These are phyloP conservation scores for Siphamia tubifer DNA, from an alignment of 2,113 vertebrate species.

Conservation along the genomic window DNA sequence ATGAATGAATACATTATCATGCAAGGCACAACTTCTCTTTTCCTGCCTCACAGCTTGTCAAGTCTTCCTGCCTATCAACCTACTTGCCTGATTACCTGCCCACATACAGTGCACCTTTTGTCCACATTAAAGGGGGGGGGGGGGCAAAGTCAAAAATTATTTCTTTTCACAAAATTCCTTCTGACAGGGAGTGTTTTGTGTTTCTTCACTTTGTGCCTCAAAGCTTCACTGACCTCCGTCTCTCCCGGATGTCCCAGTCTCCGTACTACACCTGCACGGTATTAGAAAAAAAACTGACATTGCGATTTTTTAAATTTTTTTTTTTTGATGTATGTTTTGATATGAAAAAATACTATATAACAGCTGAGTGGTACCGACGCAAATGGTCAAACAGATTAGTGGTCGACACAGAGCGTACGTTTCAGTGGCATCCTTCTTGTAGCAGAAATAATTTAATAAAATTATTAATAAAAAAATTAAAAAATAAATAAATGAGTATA, in stretches of 20 bases:
- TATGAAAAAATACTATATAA: too few species aligned
- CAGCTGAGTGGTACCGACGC: too few species aligned
- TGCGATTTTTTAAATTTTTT: too few species aligned
- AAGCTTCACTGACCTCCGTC: neutral
- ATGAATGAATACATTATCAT: constrained; percentile 72
- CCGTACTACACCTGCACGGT: constrained; percentile 33
- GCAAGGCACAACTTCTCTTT: constrained; percentile 59
- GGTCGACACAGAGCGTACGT: too few species aligned
- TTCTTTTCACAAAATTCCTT: constrained; percentile 40
- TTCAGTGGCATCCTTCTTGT: too few species aligned
- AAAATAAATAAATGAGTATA: too few species aligned
- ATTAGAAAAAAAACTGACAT: too few species aligned
- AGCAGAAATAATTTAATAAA: too few species aligned
- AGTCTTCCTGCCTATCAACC: constrained; percentile 60
- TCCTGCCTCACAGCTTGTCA: constrained; percentile 67
- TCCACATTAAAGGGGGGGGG: constrained; percentile 41
- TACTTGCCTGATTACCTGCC: constrained; percentile 62
- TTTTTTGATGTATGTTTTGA: too few species aligned
- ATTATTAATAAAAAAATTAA: too few species aligned
- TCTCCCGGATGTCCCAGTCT: constrained; percentile 17
- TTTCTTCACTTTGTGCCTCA: neutral
- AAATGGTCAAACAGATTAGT: too few species aligned
- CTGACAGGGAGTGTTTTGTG: constrained; percentile 13
- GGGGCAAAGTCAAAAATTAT: constrained; percentile 39
- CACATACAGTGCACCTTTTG: constrained; percentile 59